Conservation (phyloP, 2,113 vertebrate species). For the Sturnira hondurensis region DNA sequence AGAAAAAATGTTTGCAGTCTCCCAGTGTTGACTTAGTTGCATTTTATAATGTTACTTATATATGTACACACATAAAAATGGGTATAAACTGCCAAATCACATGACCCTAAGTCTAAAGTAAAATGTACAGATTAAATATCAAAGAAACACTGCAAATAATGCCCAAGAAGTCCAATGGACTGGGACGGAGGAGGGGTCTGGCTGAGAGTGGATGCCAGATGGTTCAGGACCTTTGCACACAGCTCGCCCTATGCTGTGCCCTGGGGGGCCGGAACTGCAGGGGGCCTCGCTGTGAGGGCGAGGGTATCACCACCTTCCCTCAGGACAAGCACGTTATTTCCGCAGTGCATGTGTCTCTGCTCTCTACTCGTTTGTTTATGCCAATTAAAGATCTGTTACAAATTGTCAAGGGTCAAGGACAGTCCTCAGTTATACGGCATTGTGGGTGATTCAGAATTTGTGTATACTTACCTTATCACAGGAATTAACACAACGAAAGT, state of each 20-base stretch:
- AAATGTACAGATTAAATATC: constrained; percentile 22
- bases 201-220: not conserved
- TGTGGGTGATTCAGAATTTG: not conserved
- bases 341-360: accelerated
- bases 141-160: not conserved
- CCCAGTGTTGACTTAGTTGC: not conserved
- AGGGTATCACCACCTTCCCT: accelerated
- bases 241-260: accelerated
- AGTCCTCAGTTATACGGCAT: not conserved
- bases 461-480: not conserved
- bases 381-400: not conserved
- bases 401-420: not conserved
- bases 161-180: not conserved
- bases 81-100: not conserved
- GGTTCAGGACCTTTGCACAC: not conserved
- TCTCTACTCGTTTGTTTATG: not conserved
- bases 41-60: constrained; percentile 6
- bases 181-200: not conserved
- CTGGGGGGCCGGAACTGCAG: accelerated
- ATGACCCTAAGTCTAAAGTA: not conserved
- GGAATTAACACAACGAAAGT: not conserved
- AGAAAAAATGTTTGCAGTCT: not conserved
- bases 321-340: not conserved
- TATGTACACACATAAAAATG: not conserved
- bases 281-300: accelerated